phyloP scores from a whole-genome alignment of 2,888 invertebrate genomes.

The Oasisia sp. region DNA sequence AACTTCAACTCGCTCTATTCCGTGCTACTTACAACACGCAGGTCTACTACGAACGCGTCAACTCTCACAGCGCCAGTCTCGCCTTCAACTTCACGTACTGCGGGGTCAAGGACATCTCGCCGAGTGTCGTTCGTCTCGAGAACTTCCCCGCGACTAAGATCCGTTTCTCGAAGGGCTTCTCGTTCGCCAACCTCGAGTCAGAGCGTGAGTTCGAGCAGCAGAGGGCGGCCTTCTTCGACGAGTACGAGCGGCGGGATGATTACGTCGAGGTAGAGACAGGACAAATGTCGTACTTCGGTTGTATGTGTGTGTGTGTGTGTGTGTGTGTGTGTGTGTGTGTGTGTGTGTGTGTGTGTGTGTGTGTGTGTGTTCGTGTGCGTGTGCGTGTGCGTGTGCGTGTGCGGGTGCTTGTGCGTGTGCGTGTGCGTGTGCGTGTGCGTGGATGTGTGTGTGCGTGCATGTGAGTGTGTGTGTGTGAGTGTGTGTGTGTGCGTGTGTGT shows the following conservation, averaged over 20 bases:
- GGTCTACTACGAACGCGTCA: constrained; percentile 84
- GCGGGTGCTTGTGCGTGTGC: too few species aligned
- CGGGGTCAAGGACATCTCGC: constrained; percentile 77
- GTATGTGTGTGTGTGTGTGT: neutral
- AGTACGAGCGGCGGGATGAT: constrained; percentile 83
- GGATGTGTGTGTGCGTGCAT: too few species aligned
- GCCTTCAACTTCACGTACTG: constrained; percentile 82
- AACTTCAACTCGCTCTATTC: neutral
- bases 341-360: neutral
- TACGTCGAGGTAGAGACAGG: constrained; percentile 75
- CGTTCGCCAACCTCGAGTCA: constrained; percentile 82
- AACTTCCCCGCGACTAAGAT: constrained; percentile 81
- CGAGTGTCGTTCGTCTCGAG: constrained; percentile 75
- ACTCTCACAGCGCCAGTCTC: constrained; percentile 81
- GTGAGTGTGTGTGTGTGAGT: too few species aligned
- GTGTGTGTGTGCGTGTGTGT: too few species aligned
- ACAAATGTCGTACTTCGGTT: neutral
- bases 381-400: too few species aligned
- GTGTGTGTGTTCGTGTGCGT: neutral
- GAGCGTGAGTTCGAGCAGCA: constrained; percentile 85
- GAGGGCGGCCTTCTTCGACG: constrained; percentile 80
- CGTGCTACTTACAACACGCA: constrained; percentile 54
- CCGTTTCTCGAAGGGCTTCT: constrained; percentile 82
- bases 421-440: too few species aligned
- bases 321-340: neutral